Evolutionary conservation across 2,113 vertebrate species (phyloP).

Genomic region (Lepus europaeus): DNA sequence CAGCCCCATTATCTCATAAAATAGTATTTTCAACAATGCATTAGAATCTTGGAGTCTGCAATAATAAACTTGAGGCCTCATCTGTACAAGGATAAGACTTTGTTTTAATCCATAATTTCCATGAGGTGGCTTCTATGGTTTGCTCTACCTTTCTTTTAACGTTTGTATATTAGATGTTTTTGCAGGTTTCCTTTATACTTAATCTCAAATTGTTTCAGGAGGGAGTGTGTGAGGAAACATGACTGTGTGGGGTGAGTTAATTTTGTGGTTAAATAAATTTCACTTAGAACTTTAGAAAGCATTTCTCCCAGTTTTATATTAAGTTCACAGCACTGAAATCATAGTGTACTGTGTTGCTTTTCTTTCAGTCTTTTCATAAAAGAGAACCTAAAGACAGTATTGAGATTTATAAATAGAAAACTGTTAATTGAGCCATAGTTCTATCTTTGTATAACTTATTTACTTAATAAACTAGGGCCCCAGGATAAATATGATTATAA

Average conservation of each 20-base stretch:
- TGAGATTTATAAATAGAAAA: conserved; percentile 59
- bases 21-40: background rate
- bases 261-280: conserved; percentile 67
- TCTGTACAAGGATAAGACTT: background rate
- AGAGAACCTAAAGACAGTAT: conserved; percentile 55
- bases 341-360: background rate
- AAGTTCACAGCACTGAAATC: conserved; percentile 31
- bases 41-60: background rate
- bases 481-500: conserved; percentile 66
- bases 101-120: conserved; percentile 6
- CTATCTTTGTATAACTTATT: conserved; percentile 47
- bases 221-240: background rate
- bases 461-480: conserved; percentile 54
- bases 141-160: conserved; percentile 32
- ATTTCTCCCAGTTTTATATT: background rate
- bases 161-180: conserved; percentile 48
- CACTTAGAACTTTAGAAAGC: conserved; percentile 40
- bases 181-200: conserved; percentile 63
- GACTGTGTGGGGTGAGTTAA: conserved; percentile 36
- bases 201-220: conserved; percentile 38
- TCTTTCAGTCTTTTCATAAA: background rate
- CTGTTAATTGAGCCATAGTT: conserved; percentile 39
- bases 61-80: background rate
- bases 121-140: background rate
- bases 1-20: no score